Base-by-base conservation (phyloP, 2,797 vertebrate genomes). In the Enteromius fasciolatus region DNA sequence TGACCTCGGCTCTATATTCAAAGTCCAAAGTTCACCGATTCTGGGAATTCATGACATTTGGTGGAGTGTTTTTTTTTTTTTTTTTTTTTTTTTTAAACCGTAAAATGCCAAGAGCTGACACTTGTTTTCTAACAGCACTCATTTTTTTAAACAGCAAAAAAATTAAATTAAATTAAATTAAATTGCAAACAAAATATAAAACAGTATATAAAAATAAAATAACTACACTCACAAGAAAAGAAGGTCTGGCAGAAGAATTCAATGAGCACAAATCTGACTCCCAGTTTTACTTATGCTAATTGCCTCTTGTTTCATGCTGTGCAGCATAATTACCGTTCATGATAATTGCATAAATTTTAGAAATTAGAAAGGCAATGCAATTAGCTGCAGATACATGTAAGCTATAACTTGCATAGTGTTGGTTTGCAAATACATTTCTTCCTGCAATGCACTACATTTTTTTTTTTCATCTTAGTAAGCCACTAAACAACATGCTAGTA, bases 241-340 rank as follows among this genome's bases (percentile, higher is more conserved):
- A 69, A 52, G 28, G 20, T 57, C 50, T 57, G 20, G 31, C 12
- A 54, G 52, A 9, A 61, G 20, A 9, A 70, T 17, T 31, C 78
- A 69, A 18, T 15, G 17, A 73, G 59, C 41, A 73, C 41, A 61
- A 81, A 50, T 23, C 69, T 20, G 7, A 63, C 69, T 72, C 25
- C 50, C 36, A 18, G 17, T 79, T 79, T 80, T 59, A 72, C 4
- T 80, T 72, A 31, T 79, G 69, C 18, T 81, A 81, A 73, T 81
- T 81, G 68, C 57, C 20, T 73, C 20, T 25, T 63, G 78, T 73
- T 73, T 73, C 57, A 81, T 64, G 69, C 79, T 73, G 54, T 39
- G 69, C 41, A 33, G 69, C 54, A 17, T 63, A 81, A 81, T 73
- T 73, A 50, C 28, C 25, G 9, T 25, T 63, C n/a, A 23, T 44